Base-by-base conservation (phyloP, 2,113 vertebrate genomes). In the Lophotis ruficrista region DNA sequence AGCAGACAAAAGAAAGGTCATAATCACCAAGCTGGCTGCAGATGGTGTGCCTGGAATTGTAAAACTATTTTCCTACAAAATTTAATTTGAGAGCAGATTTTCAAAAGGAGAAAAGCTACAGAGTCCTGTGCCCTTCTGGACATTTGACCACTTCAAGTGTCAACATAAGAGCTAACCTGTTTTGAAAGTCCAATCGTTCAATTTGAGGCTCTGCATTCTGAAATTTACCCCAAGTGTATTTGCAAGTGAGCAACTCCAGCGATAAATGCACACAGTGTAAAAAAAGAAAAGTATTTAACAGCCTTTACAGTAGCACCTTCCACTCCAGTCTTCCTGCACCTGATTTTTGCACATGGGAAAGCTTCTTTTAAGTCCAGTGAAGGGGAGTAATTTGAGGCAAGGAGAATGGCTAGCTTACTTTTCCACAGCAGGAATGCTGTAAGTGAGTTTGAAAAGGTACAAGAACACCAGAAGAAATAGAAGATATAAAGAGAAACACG, bases 371-470 rank as follows among this genome's bases (percentile, higher is more conserved):
- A 56, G 30, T 88, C 48, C 66, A 86, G 90, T 45, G 65, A 87
- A 85, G 83, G 91, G 92, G 77, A 92, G 76, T 66, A 72, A 96
- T 81, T 96, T 90, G 35, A 71, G 38, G 57, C 31, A 75, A 70
- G 33, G 45, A 85, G 78, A 94, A 81, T 35, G 45, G 33, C 37
- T 47, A 81, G n/a, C 48, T 95, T 73, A 57, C 45, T 83, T 87
- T 95, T 87, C 81, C 69, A 81, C 81, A 93, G 51, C 64, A 89
- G 89, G 73, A 97, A 87, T 62, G 38, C 88, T 60, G 2, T 93
- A 86, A 92, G 73, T 66, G 93, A 96, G 91, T 97, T 96, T 93
- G 68, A 83, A 82, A 96, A 95, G 43, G 58, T 73, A 84, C 62
- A 91, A 88, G 65, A 87, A 88, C 66, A 62, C 27, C 93, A 57